Percentiles rank a stretch among this genome's conserved stretches.
Conservation (phyloP, 2,888 invertebrate genomes). For the Meandrusa payeni region DNA sequence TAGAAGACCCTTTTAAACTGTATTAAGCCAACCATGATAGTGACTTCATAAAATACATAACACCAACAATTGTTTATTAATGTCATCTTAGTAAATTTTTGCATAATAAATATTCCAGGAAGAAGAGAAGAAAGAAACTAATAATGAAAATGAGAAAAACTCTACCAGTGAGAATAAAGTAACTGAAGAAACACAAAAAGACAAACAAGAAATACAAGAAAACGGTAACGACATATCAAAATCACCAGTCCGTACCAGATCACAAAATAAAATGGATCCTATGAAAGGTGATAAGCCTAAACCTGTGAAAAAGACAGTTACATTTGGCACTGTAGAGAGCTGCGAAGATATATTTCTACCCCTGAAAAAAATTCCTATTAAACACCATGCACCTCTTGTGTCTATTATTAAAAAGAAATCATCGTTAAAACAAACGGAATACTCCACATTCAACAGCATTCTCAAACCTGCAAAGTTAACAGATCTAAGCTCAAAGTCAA, state of each 20-base stretch:
- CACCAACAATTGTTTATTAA: too few relatives aligned
- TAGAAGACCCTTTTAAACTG: too few relatives aligned
- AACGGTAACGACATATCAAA: constrained; percentile 51
- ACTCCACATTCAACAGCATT: constrained; percentile 80
- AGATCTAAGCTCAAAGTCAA: constrained; percentile 81
- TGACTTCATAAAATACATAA: too few relatives aligned
- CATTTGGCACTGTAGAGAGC: constrained; percentile 83
- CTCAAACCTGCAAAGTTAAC: constrained; percentile 83
- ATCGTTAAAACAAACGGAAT: constrained; percentile 76
- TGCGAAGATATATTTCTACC: constrained; percentile 82
- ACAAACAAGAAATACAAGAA: constrained; percentile 45
- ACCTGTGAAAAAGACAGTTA: constrained; percentile 82
- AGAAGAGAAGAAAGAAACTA: constrained; percentile 77
- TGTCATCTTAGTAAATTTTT: neutral
- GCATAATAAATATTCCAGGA: constrained; percentile 50
- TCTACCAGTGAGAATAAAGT: constrained; percentile 51
- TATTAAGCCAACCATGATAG: too few relatives aligned
- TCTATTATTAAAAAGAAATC: constrained; percentile 84
- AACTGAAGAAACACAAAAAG: constrained; percentile 40
- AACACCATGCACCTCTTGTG: constrained; percentile 81
- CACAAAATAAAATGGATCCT: constrained; percentile 77
- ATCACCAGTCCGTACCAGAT: constrained; percentile 71
- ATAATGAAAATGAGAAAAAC: constrained; percentile 59
- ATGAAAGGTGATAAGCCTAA: constrained; percentile 66
- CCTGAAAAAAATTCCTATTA: constrained; percentile 78